These are phyloP conservation scores for Sebastes hubbsi DNA, from an alignment of 2,797 vertebrate species.

Conservation along the genomic window DNA sequence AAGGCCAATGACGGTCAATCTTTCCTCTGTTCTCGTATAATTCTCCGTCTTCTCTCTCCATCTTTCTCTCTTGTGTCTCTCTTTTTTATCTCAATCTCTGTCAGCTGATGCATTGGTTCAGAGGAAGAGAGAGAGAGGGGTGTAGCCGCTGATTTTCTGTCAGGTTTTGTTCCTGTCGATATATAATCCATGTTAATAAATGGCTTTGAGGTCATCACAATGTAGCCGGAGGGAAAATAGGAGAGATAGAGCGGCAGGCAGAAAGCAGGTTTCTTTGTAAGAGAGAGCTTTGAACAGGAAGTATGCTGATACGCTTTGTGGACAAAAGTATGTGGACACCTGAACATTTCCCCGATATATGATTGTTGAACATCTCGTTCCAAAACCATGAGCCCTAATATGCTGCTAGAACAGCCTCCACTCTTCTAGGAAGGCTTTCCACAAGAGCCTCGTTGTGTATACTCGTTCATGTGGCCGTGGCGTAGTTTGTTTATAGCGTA, in stretches of 20 bases:
- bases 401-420: neutral
- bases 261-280: slow-evolving; percentile 17
- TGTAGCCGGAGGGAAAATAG: slow-evolving; percentile 16
- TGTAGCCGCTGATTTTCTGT: slow-evolving; percentile 24
- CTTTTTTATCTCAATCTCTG: slow-evolving; percentile 15
- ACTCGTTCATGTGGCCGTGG: too few relatives aligned
- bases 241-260: slow-evolving; percentile 2
- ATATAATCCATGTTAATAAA: slow-evolving; percentile 70
- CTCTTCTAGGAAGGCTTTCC: neutral
- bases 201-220: slow-evolving; percentile 46
- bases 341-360: neutral
- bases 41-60: neutral
- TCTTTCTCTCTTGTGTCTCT: neutral
- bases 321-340: neutral
- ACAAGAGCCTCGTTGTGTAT: neutral
- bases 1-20: slow-evolving; percentile 44
- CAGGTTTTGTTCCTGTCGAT: slow-evolving; percentile 43
- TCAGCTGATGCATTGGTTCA: neutral
- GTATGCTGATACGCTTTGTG: neutral
- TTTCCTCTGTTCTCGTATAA: slow-evolving; percentile 17
- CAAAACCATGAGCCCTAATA: neutral
- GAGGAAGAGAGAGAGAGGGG: neutral
- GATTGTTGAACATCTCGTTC: neutral
- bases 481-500: too few relatives aligned
- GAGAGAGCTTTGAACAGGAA: neutral